Base-by-base conservation (phyloP, 2,113 vertebrate species). In the Centrocercus urophasianus region DNA sequence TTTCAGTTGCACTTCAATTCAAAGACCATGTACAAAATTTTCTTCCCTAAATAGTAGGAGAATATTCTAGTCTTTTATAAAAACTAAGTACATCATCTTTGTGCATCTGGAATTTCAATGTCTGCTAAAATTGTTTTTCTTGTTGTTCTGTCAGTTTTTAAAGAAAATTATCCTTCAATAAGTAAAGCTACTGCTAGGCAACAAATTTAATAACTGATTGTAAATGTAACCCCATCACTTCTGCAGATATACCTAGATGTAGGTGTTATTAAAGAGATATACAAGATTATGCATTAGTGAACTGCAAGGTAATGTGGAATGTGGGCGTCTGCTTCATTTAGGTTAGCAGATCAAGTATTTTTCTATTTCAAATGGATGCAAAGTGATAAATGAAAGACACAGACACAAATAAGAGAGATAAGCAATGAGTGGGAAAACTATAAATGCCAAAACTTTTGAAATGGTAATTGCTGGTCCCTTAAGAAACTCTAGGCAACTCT, bases 231-330 rank as follows among this genome's bases (percentile, higher is more conserved):
- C 6, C 27, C 32, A 47, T 63, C 27, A 14, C 10, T 77, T 92
- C 66, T 60, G 13, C 32, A 87, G 42, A 56, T 1, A 2, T 52
- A 40, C 17, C 21, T 59, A 38, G 60, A 72, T 88, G 86, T 3
- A 45, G 7, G 20, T 61, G 11, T 74, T 87, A 57, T 30, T 90
- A 88, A 82, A 82, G 65, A 25, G 13, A 11, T 65, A 24, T 43
- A 64, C 87, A 96, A 80, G 94, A 56, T 71, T 54, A 69, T 12
- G 56, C n/a, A 14, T 94, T 95, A 95, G 79, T 75, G 90, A 93
- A 57, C 32, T 42, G 11, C 22, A 7, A 42, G 15, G 13, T 20
- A 81, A 61, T 7, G 32, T 74, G 56, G 27, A 87, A 81, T 56
- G 7, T 18, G 11, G 78, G 19, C 57, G 8, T 50, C 34, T 88